Evolutionary conservation across 2,888 invertebrate genomes (phyloP).

Genomic region (Hypolimnas misippus): DNA sequence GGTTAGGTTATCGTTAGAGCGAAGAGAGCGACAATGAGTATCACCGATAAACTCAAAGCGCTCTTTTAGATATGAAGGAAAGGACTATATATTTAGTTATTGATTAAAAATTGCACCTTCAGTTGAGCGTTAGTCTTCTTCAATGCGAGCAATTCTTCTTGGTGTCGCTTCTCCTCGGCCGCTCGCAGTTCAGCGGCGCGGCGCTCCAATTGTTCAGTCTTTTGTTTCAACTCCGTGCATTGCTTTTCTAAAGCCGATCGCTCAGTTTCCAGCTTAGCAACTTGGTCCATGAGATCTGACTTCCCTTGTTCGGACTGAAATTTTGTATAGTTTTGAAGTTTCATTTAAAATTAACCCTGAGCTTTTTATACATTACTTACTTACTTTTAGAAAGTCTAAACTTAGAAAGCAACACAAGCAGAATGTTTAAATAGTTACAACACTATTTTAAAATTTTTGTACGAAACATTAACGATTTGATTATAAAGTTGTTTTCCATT

Average conservation of each 20-base stretch:
- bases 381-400: background rate
- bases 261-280: conserved; percentile 87
- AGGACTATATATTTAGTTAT: too few species aligned
- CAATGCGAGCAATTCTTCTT: conserved; percentile 95
- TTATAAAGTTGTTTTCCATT: too few species aligned
- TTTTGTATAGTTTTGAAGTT: background rate
- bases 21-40: too few species aligned
- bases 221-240: conserved; percentile 82
- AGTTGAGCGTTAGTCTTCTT: conserved; percentile 97
- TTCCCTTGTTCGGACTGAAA: conserved; percentile 93
- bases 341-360: background rate
- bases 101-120: too few species aligned
- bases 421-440: too few species aligned
- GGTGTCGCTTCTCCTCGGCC: conserved; percentile 96
- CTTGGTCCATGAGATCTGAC: conserved; percentile 90
- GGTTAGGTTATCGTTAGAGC: too few species aligned
- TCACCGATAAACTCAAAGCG: too few species aligned
- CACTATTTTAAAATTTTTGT: too few species aligned
- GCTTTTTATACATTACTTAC: too few species aligned
- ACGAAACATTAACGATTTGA: too few species aligned
- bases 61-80: too few species aligned
- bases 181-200: conserved; percentile 92
- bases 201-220: conserved; percentile 92
- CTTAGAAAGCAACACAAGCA: too few species aligned
- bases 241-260: conserved; percentile 86